A percentile compares a stretch with the other conserved stretches of the same genome.
These are phyloP conservation scores for Botrylloides violaceus DNA, from an alignment of 23 tunicate genomes.

Conservation along the genomic window DNA sequence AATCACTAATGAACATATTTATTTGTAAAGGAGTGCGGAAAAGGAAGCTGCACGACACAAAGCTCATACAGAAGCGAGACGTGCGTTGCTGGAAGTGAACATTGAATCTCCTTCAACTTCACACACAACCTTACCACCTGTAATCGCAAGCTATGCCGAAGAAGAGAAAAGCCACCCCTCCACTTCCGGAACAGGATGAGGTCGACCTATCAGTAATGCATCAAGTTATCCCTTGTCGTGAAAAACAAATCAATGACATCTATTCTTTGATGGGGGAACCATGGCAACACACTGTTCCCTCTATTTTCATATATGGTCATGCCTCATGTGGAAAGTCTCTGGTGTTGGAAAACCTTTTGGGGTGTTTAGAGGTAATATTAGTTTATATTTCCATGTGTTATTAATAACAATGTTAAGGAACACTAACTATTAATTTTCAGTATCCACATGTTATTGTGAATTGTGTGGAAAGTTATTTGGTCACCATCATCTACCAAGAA, in stretches of 20 bases:
- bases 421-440: no score
- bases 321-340: conserved; percentile 62
- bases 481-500: conserved; percentile 25
- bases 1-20: no score
- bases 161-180: conserved; percentile 6
- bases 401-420: not conserved
- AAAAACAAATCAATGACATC: conserved; percentile 37
- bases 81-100: conserved; percentile 40
- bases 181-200: not conserved
- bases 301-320: conserved; percentile 74
- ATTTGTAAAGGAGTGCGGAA: conserved; percentile 20
- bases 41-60: conserved; percentile 41
- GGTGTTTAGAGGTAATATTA: conserved; percentile 29
- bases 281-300: conserved; percentile 28
- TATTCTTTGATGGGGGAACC: conserved; percentile 30
- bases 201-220: not conserved
- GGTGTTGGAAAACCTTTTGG: conserved; percentile 27
- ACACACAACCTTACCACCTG: not conserved
- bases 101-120: conserved; percentile 1
- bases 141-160: conserved; percentile 1
- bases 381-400: not conserved
- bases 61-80: conserved; percentile 42
- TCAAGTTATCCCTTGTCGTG: conserved; percentile 15
- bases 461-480: conserved; percentile 78
- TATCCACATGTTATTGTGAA: conserved; percentile 58